Base-by-base conservation (phyloP, 2,797 vertebrate genomes). In the Etheostoma perlongum region DNA sequence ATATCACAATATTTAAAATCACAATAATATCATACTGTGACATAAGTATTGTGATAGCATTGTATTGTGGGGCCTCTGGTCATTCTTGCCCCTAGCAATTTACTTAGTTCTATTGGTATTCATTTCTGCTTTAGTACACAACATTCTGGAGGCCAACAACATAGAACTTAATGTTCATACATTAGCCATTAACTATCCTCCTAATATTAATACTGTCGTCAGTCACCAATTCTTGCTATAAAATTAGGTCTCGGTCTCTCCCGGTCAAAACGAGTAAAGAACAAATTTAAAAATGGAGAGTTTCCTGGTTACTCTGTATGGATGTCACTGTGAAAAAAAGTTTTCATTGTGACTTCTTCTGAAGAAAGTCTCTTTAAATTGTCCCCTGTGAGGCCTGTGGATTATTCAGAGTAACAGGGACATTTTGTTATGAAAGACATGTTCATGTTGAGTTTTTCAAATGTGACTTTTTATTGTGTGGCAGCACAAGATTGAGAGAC, bases 331-430 rank as follows among this genome's bases (percentile, higher is more conserved):
- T 49, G 62, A 25, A 27, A 27, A 19, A 19, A 30, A 36, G 14
- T 21, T 59, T 33, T 70, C 21, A 16, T 5, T 1, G 18, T 47
- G 33, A 49, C 27, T 36, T 16, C n/a, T 10, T 48, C 49, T 58
- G n/a, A 58, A 49, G 30, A 51, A n/a, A 21, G 48, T 51, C 47
- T 65, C 51, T 67, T 27, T 14, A 71, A 27, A 42, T 57, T 40
- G 18, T 30, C 66, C 53, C 66, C 42, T n/a, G 66, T 36, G 67
- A 69, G 27, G 25, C 9, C 52, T 55, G 65, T 46, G 42, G 40
- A 30, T 46, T 46, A 15, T 42, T 36, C 53, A 53, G 23, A 30
- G 53, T 25, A 55, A 55, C 44, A 4, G 15, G 67, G 14, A 49
- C 69, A 21, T 11, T 18, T 36, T 54, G 18, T 42, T 51, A 11